Conservation (phyloP, 2,888 invertebrate genomes). For the Drosophila mimetica region DNA sequence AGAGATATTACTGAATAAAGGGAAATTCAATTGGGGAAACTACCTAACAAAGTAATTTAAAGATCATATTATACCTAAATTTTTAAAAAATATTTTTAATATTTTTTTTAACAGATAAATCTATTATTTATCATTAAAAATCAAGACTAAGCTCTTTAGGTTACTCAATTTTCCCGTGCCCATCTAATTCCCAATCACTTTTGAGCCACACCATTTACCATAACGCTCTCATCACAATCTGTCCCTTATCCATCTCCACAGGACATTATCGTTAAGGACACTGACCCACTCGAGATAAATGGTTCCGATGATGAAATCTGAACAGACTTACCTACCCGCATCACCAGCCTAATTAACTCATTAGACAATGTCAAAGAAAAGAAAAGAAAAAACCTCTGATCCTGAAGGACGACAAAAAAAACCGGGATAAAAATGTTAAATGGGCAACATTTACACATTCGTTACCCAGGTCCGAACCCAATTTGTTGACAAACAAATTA, state of each 20-base stretch:
- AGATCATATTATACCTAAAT: background rate
- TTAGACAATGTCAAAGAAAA: conserved; percentile 68
- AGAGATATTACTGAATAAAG: background rate
- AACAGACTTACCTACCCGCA: conserved; percentile 56
- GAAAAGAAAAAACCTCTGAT: conserved; percentile 6
- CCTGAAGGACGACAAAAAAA: conserved; percentile 6
- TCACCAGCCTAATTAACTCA: conserved; percentile 72
- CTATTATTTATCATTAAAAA: background rate
- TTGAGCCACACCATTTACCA: conserved; percentile 27
- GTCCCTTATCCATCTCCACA: conserved; percentile 16
- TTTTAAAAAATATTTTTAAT: no score
- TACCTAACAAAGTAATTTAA: background rate
- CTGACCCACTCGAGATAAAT: conserved; percentile 55
- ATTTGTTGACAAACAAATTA: conserved; percentile 77
- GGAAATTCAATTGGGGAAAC: background rate
- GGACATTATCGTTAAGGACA: conserved; percentile 47
- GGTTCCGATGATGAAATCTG: conserved; percentile 34
- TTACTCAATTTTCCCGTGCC: background rate
- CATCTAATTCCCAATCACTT: conserved; percentile 2
- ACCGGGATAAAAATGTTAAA: conserved; percentile 57
- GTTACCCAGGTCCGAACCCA: conserved; percentile 33
- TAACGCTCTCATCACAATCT: conserved; percentile 18
- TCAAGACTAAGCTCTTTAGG: background rate
- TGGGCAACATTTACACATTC: conserved; percentile 75
- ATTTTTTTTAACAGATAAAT: background rate